Conservation (phyloP, 2,113 vertebrate species). For the Peromyscus maniculatus region DNA sequence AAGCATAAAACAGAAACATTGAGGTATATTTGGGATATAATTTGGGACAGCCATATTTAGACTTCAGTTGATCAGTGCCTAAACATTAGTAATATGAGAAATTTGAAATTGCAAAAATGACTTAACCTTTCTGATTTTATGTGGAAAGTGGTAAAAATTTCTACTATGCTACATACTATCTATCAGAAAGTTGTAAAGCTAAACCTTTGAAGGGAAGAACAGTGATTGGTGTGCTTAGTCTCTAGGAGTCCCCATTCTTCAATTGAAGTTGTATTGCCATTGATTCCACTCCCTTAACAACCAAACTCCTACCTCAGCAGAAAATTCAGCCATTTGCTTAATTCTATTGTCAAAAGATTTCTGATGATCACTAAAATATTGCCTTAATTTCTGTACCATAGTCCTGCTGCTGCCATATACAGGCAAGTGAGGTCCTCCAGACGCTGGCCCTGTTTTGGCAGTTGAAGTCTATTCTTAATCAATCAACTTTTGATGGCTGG, state of each 20-base stretch:
- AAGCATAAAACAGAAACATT: background rate
- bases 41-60: background rate
- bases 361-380: background rate
- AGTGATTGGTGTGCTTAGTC: background rate
- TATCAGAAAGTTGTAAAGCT: background rate
- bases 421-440: background rate
- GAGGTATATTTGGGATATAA: background rate
- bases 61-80: background rate
- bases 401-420: background rate
- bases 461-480: background rate
- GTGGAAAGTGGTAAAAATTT: background rate
- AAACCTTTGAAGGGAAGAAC: background rate
- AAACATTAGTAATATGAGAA: background rate
- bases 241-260: background rate
- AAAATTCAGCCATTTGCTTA: background rate
- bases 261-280: background rate
- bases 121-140: background rate
- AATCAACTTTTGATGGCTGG: background rate
- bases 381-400: background rate
- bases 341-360: background rate
- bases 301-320: background rate
- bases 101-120: background rate
- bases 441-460: background rate
- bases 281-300: slow-evolving; percentile 5
- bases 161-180: background rate